phyloP scores from a whole-genome alignment of 1,140 invertebrate species.

The Stratiolaelaps scimitus region DNA sequence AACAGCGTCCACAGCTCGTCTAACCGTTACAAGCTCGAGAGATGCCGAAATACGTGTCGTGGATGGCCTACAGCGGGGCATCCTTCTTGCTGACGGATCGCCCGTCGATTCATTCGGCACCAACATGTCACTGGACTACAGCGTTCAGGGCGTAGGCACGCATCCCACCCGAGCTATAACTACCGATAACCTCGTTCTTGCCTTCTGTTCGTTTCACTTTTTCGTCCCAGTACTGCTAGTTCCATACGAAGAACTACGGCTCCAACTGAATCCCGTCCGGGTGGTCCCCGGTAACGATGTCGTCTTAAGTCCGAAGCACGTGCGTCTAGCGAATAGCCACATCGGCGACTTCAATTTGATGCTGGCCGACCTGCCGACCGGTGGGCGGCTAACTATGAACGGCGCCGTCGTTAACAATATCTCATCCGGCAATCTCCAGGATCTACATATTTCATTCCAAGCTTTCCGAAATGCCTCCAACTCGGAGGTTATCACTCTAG shows the following conservation, averaged over 20 bases:
- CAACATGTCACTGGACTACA: slow-evolving; percentile 20
- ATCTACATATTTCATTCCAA: not conserved
- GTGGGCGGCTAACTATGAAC: too few species aligned
- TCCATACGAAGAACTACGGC: not conserved
- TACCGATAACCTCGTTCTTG: slow-evolving; percentile 1
- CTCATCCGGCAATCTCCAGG: not conserved
- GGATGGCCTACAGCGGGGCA: not conserved
- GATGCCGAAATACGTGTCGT: slow-evolving; percentile 20
- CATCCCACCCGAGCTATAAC: not conserved
- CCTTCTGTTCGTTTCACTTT: slow-evolving; percentile 1
- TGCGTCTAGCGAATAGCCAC: not conserved
- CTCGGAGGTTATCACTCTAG: not conserved
- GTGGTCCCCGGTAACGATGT: not conserved
- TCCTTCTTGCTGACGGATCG: not conserved
- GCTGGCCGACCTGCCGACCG: not conserved
- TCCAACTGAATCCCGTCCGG: not conserved
- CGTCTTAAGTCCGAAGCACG: not conserved
- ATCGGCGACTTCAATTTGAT: slow-evolving; percentile 2
- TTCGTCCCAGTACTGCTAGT: not conserved
- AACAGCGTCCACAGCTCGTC: not conserved
- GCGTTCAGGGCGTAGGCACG: not conserved
- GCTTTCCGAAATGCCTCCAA: not conserved
- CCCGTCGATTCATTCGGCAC: slow-evolving; percentile 7
- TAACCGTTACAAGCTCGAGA: slow-evolving; percentile 13
- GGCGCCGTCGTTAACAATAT: too few species aligned